Conservation (phyloP, 2,797 vertebrate genomes). For the Anisognathus igniventris region DNA sequence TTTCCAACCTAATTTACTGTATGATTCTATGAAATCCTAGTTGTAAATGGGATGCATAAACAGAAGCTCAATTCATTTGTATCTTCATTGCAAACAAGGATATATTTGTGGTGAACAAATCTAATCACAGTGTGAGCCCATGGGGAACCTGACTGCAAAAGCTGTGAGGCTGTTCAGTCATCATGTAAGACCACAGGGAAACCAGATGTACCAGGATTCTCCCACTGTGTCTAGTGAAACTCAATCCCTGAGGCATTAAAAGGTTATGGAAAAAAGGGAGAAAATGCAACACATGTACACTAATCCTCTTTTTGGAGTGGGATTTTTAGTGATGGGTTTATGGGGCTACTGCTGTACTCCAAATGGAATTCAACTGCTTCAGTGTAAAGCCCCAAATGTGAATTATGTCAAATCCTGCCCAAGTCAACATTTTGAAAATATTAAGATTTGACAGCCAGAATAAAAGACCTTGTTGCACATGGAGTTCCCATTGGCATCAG, state of each 20-base stretch:
- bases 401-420: background rate
- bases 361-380: constrained; percentile 26
- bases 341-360: background rate
- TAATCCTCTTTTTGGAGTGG: constrained; percentile 47
- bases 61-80: background rate
- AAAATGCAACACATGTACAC: constrained; percentile 29
- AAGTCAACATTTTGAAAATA: background rate
- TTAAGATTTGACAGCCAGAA: background rate
- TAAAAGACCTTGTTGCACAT: background rate
- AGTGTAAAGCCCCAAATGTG: background rate
- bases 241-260: constrained; percentile 60
- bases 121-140: constrained; percentile 62
- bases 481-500: background rate
- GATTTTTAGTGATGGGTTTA: constrained; percentile 39
- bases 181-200: constrained; percentile 69
- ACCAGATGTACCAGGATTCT: constrained; percentile 67
- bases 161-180: constrained; percentile 61
- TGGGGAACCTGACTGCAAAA: constrained; percentile 57
- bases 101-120: constrained; percentile 64
- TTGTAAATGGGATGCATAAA: constrained; percentile 26
- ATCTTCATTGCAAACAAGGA: constrained; percentile 51
- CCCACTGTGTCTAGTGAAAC: constrained; percentile 52
- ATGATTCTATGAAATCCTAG: constrained; percentile 52
- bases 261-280: constrained; percentile 52
- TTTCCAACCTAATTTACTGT: constrained; percentile 57